phyloP scores from a whole-genome alignment of 2,113 vertebrate genomes.

The Anthoscopus minutus region DNA sequence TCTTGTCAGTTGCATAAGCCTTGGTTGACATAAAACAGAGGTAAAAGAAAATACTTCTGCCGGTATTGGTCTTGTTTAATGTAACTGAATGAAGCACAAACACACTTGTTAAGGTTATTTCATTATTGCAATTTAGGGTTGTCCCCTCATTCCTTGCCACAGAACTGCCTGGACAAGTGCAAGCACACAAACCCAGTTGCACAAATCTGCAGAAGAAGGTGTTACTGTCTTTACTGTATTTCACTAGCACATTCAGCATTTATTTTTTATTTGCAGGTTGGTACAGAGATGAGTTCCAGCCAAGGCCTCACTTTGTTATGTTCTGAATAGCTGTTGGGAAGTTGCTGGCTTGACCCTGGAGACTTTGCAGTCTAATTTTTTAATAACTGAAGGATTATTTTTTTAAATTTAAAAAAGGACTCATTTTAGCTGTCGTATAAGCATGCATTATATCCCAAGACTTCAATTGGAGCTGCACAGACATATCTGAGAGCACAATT shows the following conservation, averaged over 20 bases:
- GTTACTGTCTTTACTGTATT: background rate
- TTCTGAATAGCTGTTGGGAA: background rate
- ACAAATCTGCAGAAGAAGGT: background rate
- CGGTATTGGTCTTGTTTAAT: background rate
- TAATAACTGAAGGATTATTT: constrained; percentile 8
- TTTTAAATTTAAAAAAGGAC: background rate
- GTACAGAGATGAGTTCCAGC: background rate
- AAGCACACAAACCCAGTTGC: fast-evolving
- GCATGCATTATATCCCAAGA: constrained; percentile 3
- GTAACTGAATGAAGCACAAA: background rate
- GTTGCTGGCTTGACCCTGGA: background rate
- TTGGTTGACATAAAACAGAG: background rate
- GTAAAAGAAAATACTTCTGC: background rate
- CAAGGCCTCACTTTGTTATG: background rate
- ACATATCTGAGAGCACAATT: constrained; percentile 37
- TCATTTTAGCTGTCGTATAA: background rate
- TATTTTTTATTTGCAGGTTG: background rate
- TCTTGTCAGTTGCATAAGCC: background rate
- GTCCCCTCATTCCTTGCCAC: background rate
- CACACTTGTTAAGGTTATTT: background rate
- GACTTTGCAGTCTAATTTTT: constrained; percentile 3
- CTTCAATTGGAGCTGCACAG: background rate
- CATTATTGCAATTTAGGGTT: background rate
- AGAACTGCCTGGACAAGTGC: background rate
- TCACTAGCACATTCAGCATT: background rate